Conservation (phyloP, 2,888 invertebrate genomes). For the Pristionchus japonicus region DNA sequence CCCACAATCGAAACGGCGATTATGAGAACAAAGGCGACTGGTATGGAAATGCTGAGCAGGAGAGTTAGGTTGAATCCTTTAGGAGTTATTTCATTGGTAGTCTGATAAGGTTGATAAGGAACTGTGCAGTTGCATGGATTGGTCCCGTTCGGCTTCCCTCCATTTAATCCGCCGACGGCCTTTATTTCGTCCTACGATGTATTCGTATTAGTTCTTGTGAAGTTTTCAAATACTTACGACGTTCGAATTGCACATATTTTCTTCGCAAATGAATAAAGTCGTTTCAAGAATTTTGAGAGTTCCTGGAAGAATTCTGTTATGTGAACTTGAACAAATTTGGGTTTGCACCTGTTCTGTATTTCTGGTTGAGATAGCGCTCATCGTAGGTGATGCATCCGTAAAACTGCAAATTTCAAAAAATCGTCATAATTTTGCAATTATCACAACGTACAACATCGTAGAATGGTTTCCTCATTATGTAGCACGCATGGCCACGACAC, state of each 20-base stretch:
- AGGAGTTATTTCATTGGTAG: background rate
- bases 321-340: too few species aligned
- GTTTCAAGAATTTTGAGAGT: background rate
- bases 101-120: background rate
- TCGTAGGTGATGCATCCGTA: conserved; percentile 24
- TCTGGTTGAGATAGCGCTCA: background rate
- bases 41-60: background rate
- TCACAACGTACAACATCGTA: background rate
- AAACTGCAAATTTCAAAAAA: too few species aligned
- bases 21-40: background rate
- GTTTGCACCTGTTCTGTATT: background rate
- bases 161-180: background rate
- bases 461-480: background rate
- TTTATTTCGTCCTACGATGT: background rate
- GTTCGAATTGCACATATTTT: background rate
- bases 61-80: background rate
- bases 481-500: background rate
- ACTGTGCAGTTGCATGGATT: background rate
- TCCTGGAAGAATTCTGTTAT: too few species aligned
- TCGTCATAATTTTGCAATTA: background rate
- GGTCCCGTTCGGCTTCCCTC: background rate
- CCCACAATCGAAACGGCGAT: background rate
- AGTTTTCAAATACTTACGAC: background rate
- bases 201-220: too few species aligned
- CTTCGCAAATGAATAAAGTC: background rate